Conservation (phyloP, 2,113 vertebrate species). For the Cygnus buccinator region DNA sequence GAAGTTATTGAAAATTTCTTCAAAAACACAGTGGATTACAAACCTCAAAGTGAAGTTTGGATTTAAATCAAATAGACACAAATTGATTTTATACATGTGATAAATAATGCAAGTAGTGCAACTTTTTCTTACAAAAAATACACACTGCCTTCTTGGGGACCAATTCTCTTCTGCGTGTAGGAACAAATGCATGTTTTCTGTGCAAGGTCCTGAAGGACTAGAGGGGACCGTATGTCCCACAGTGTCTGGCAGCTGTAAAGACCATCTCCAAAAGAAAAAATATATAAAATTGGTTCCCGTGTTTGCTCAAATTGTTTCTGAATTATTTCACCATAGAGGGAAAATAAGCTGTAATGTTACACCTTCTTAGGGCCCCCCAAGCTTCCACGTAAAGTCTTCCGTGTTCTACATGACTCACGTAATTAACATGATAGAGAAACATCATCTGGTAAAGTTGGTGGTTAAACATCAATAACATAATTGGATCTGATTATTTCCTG, state of each 20-base stretch:
- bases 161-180: background rate
- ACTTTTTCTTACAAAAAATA: background rate
- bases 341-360: background rate
- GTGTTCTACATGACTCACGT: background rate
- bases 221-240: background rate
- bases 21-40: background rate
- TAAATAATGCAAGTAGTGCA: background rate
- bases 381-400: background rate
- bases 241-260: background rate
- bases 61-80: background rate
- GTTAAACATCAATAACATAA: background rate
- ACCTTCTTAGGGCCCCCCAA: background rate
- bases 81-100: background rate
- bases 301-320: background rate
- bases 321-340: background rate
- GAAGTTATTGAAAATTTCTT: constrained; percentile 17
- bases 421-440: background rate
- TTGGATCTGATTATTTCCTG: background rate
- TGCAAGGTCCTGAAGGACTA: background rate
- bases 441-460: background rate
- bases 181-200: background rate
- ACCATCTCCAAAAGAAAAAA: background rate
- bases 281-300: background rate
- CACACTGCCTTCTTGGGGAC: background rate
- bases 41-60: constrained; percentile 9